Percentiles rank a stretch among this genome's conserved stretches.
Conservation (phyloP, 2,113 vertebrate genomes). For the Neotoma lepida region DNA sequence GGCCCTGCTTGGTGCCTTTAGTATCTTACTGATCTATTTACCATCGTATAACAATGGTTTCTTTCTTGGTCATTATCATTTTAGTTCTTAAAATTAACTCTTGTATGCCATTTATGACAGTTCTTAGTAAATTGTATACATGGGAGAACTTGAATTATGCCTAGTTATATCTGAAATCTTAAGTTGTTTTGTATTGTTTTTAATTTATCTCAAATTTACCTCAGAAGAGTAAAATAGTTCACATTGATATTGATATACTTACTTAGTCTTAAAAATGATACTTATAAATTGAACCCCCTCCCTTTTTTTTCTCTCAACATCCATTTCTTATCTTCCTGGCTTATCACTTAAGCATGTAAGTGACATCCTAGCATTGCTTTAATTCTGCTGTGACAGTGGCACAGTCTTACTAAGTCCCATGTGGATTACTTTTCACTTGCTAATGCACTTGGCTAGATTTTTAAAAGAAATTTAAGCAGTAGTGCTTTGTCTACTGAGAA, state of each 20-base stretch:
- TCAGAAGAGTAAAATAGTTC: slow-evolving; percentile 35
- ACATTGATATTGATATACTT: neutral
- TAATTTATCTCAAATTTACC: slow-evolving; percentile 8
- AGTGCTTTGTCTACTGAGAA: neutral
- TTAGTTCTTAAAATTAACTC: slow-evolving; percentile 12
- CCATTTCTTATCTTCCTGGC: neutral
- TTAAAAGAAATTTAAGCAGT: slow-evolving; percentile 60
- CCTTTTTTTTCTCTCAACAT: neutral
- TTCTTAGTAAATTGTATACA: slow-evolving; percentile 48
- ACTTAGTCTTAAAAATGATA: slow-evolving; percentile 36
- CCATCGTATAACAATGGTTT: neutral
- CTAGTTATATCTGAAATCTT: neutral
- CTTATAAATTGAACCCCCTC: neutral
- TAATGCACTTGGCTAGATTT: slow-evolving; percentile 48
- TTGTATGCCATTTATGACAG: neutral
- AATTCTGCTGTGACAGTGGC: slow-evolving; percentile 30
- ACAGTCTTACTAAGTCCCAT: slow-evolving; percentile 36
- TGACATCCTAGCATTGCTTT: slow-evolving; percentile 52
- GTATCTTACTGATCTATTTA: slow-evolving; percentile 32
- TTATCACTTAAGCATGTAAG: slow-evolving; percentile 48
- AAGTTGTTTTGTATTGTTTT: neutral
- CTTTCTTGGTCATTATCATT: slow-evolving; percentile 32
- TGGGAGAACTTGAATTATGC: neutral
- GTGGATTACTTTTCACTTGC: slow-evolving; percentile 46
- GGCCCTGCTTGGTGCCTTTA: neutral